These are phyloP conservation scores for Phyllostomus hastatus DNA, from an alignment of 2,113 vertebrate species.

Conservation along the genomic window DNA sequence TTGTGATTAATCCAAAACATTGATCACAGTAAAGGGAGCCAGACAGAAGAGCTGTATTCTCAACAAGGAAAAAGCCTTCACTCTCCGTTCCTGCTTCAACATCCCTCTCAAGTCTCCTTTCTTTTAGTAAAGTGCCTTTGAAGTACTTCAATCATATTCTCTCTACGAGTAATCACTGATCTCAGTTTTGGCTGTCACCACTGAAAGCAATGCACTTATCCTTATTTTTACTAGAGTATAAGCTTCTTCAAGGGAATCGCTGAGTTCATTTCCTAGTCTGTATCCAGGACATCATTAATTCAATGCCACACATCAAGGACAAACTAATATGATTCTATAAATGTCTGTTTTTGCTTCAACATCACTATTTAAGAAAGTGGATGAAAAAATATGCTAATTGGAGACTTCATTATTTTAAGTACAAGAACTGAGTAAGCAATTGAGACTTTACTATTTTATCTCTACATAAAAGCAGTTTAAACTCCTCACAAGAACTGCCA, in stretches of 20 bases:
- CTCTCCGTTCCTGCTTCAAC: background rate
- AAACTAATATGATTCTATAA: conserved; percentile 14
- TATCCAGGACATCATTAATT: conserved; percentile 55
- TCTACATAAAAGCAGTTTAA: conserved; percentile 44
- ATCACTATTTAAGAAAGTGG: conserved; percentile 9
- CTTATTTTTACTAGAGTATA: conserved; percentile 42
- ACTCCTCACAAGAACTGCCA: conserved; percentile 27
- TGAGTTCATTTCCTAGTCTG: conserved; percentile 44
- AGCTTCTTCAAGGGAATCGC: conserved; percentile 41
- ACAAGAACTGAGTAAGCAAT: conserved; percentile 52
- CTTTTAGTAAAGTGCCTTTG: conserved; percentile 48
- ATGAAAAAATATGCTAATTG: conserved; percentile 69
- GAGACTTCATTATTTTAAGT: conserved; percentile 64
- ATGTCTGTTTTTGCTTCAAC: conserved; percentile 22
- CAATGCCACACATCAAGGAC: conserved; percentile 61
- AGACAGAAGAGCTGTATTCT: background rate
- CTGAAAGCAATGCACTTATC: conserved; percentile 46
- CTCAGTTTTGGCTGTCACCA: conserved; percentile 48
- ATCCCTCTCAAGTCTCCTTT: background rate
- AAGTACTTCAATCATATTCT: conserved; percentile 49
- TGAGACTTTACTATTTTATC: conserved; percentile 51
- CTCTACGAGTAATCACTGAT: conserved; percentile 59
- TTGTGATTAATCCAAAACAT: background rate
- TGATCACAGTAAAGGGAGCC: background rate
- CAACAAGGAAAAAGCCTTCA: background rate